These are phyloP conservation scores for Caranx melampygus DNA, from an alignment of 2,113 vertebrate species.

Conservation along the genomic window DNA sequence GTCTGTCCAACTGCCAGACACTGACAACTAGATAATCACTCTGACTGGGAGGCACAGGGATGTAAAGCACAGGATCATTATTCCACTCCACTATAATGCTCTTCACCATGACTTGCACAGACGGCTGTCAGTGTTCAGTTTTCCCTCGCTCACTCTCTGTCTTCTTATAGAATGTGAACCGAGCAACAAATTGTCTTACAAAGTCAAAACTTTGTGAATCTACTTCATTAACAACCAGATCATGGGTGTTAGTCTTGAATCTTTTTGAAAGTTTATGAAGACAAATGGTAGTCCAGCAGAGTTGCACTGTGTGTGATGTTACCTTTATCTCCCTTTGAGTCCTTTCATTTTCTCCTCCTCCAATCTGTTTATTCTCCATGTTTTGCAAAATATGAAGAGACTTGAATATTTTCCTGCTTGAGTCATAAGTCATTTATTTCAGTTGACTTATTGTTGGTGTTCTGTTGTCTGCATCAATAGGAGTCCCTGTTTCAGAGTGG, in stretches of 20 bases:
- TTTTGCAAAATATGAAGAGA: not conserved
- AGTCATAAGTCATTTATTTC: not conserved
- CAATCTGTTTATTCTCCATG: not conserved
- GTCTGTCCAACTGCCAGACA: constrained; percentile 66
- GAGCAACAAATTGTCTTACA: constrained; percentile 7
- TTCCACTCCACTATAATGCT: constrained; percentile 25
- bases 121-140: constrained; percentile 14
- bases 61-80: constrained; percentile 63
- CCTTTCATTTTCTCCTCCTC: not conserved
- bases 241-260: constrained; percentile 1
- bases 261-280: not conserved
- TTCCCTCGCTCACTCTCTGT: not conserved
- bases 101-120: constrained; percentile 12
- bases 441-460: not conserved
- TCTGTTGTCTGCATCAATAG: not conserved
- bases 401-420: not conserved
- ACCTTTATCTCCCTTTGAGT: not conserved
- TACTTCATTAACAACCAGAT: constrained; percentile 25
- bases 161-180: not conserved
- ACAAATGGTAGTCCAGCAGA: not conserved
- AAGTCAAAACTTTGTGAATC: constrained; percentile 22
- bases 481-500: not conserved
- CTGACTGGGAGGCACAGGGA: constrained; percentile 59
- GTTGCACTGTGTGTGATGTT: not conserved
- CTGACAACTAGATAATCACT: constrained; percentile 60